phyloP scores from a whole-genome alignment of 2,113 vertebrate genomes.

The Prunella himalayana region DNA sequence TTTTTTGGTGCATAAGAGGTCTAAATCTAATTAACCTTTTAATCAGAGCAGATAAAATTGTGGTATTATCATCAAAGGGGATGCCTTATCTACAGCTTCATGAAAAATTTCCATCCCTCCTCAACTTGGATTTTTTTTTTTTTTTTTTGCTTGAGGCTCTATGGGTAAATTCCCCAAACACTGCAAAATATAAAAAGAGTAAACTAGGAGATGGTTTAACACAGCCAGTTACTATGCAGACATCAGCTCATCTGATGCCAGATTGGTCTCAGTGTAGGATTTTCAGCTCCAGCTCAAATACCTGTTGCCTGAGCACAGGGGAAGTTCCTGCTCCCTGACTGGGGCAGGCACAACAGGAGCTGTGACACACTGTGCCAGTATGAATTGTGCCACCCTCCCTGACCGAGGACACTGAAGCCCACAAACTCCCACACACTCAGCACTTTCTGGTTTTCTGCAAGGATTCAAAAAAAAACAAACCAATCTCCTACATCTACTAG shows the following conservation, averaged over 20 bases:
- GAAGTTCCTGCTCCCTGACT: neutral
- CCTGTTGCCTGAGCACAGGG: neutral
- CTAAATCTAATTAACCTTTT: slow-evolving; percentile 44
- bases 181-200: neutral
- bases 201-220: neutral
- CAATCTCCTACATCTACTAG: neutral
- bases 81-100: neutral
- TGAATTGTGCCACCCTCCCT: fast-evolving
- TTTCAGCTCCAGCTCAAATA: neutral
- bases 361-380: neutral
- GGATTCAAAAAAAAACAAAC: neutral
- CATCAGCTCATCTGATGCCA: neutral
- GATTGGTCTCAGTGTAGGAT: neutral
- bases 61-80: neutral
- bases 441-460: neutral
- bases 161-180: neutral
- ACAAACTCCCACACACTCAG: neutral
- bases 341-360: neutral
- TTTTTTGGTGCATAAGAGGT: neutral
- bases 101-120: neutral
- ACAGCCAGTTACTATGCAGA: neutral
- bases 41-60: neutral
- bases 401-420: neutral
- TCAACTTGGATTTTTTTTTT: neutral
- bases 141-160: neutral